These are phyloP conservation scores for Zoanthus sociatus DNA, from an alignment of 92 coral and sea anemone genomes.

Conservation along the genomic window DNA sequence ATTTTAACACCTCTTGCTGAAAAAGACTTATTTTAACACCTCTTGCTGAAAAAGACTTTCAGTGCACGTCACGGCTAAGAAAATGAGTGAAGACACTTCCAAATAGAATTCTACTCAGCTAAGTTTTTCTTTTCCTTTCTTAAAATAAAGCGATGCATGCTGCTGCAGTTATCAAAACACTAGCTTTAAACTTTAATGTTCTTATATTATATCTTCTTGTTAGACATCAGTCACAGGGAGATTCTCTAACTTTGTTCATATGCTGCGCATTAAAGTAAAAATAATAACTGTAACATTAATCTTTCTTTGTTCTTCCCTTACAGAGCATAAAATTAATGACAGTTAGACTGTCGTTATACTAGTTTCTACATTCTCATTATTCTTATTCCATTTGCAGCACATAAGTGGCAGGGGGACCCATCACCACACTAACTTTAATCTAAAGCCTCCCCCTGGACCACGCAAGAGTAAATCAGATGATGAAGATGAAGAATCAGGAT, in stretches of 20 bases:
- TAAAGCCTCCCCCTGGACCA: constrained; percentile 50
- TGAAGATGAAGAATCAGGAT: constrained; percentile 42
- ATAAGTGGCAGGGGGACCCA: constrained; percentile 56
- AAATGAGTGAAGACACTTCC: background rate
- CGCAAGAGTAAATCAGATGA: constrained; percentile 36
- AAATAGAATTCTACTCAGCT: too few relatives aligned
- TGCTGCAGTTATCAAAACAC: background rate
- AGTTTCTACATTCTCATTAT: background rate
- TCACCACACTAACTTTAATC: constrained; percentile 39
- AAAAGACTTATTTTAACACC: background rate
- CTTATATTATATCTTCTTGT: background rate
- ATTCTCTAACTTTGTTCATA: too few relatives aligned
- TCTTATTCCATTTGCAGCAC: constrained; percentile 31
- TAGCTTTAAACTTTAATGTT: background rate
- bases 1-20: background rate
- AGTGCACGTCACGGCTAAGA: background rate
- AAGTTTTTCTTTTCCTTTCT: too few relatives aligned
- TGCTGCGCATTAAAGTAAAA: too few relatives aligned
- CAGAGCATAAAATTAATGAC: too few relatives aligned
- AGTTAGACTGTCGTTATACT: too few relatives aligned
- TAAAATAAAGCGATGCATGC: too few relatives aligned
- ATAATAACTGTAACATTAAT: too few relatives aligned
- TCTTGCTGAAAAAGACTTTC: too few relatives aligned
- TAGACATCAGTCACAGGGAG: background rate
- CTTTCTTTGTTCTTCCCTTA: too few relatives aligned